Percentiles rank a stretch among this genome's conserved stretches.
Conservation (phyloP, 2,797 vertebrate species). For the Malacoraja senta region DNA sequence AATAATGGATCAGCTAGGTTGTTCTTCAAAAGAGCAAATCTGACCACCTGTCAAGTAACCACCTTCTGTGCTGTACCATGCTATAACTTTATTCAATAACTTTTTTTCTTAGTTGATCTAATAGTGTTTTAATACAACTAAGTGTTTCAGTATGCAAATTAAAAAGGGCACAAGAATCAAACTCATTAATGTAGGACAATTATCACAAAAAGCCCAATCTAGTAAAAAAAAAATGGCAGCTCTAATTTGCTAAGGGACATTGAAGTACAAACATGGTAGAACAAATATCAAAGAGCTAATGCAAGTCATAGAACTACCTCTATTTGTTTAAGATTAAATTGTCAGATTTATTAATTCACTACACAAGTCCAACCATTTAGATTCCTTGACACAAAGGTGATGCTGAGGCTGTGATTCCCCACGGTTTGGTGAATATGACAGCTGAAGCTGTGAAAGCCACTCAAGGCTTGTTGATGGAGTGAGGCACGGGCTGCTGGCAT, state of each 20-base stretch:
- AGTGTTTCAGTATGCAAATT: neutral
- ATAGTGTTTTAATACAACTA: neutral
- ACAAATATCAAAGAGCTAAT: neutral
- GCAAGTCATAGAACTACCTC: neutral
- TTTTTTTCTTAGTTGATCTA: neutral
- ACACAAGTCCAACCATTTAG: too few relatives aligned
- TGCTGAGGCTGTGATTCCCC: neutral
- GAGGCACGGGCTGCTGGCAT: conserved; percentile 57
- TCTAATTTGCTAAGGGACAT: neutral
- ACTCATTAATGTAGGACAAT: neutral
- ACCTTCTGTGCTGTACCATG: neutral
- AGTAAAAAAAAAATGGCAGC: neutral
- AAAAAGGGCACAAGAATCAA: neutral
- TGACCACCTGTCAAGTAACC: too few relatives aligned
- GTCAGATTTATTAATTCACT: neutral
- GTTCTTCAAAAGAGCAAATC: too few relatives aligned
- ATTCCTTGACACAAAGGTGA: neutral
- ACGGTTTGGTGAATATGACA: neutral
- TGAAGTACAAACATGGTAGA: neutral
- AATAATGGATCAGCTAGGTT: too few relatives aligned
- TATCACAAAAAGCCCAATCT: neutral
- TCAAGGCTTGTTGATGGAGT: conserved; percentile 42
- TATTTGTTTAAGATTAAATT: neutral
- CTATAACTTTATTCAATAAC: neutral
- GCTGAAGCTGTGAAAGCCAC: neutral